Evolutionary conservation across 1,140 invertebrate genomes (phyloP).

Genomic region (Solen grandis): DNA sequence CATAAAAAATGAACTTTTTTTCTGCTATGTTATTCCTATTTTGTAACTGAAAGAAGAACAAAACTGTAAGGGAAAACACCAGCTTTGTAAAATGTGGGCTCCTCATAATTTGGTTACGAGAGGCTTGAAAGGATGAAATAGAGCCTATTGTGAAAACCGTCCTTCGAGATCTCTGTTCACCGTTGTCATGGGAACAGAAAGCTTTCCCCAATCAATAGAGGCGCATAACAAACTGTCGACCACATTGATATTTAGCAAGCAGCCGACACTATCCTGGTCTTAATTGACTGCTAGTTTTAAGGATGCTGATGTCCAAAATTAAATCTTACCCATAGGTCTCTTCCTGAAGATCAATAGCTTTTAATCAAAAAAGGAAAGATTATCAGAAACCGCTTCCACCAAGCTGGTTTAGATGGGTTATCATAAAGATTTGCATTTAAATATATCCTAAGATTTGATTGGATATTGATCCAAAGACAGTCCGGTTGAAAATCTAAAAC

Average conservation of each 20-base stretch:
- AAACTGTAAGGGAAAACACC: no score
- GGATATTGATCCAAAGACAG: not conserved
- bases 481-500: no score
- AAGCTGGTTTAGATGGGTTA: no score
- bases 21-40: no score
- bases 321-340: not conserved
- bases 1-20: no score
- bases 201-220: not conserved
- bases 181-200: not conserved
- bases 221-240: not conserved
- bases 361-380: not conserved
- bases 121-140: not conserved
- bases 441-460: not conserved
- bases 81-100: not conserved
- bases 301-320: not conserved
- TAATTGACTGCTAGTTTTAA: not conserved
- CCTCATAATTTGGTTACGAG: not conserved
- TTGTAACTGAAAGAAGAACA: no score
- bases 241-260: not conserved
- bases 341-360: not conserved
- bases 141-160: not conserved
- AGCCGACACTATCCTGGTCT: not conserved
- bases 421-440: no score
- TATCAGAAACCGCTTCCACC: no score
- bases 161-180: not conserved